Percentiles rank a stretch among this genome's conserved stretches.
phyloP scores from a whole-genome alignment of 2,113 vertebrate genomes.

The Neotoma lepida region DNA sequence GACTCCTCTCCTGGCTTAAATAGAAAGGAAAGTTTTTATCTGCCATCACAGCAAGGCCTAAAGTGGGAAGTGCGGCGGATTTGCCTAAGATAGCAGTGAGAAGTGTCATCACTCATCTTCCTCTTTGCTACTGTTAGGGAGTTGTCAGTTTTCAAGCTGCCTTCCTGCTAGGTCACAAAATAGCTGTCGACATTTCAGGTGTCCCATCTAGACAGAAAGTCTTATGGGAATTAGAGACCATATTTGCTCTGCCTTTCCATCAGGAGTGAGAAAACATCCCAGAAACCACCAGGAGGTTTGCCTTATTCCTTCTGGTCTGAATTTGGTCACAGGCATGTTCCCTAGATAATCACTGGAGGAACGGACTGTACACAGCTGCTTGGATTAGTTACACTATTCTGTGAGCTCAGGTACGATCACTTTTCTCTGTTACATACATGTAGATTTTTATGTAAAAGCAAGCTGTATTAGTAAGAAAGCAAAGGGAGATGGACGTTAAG shows the following conservation, averaged over 20 bases:
- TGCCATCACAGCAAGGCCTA: background rate
- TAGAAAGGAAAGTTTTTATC: conserved; percentile 30
- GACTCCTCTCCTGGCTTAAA: background rate
- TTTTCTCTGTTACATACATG: background rate
- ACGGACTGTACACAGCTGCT: background rate
- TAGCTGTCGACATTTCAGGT: background rate
- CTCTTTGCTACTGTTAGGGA: background rate
- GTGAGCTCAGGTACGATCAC: background rate
- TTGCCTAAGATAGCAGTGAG: background rate
- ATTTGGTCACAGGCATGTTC: background rate
- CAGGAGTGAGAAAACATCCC: background rate
- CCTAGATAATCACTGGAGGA: background rate
- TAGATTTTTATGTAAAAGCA: background rate
- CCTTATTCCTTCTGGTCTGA: background rate
- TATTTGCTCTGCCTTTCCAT: background rate
- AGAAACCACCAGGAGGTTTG: background rate
- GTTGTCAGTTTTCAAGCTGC: background rate
- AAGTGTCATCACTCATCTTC: background rate
- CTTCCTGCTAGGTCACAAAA: background rate
- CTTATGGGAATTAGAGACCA: background rate
- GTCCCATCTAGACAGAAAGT: background rate
- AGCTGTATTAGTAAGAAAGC: background rate
- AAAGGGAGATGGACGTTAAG: background rate
- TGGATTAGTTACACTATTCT: background rate
- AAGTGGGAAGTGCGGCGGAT: background rate